Evolutionary conservation across 2,113 vertebrate genomes (phyloP).

Genomic region (Hyaena hyaena): DNA sequence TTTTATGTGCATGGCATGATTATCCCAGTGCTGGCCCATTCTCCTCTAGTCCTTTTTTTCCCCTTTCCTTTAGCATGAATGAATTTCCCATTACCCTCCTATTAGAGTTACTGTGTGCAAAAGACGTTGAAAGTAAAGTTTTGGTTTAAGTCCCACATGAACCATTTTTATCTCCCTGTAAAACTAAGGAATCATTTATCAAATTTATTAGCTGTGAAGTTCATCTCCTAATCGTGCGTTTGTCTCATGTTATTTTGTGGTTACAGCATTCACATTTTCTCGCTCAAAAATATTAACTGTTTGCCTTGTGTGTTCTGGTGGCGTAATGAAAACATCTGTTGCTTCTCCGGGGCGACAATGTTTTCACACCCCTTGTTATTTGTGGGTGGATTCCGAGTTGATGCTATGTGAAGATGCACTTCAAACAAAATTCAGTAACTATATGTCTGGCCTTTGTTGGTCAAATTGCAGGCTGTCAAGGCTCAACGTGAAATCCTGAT

Average conservation of each 20-base stretch:
- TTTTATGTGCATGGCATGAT: not conserved
- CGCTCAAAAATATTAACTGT: constrained; percentile 78
- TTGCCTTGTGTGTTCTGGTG: constrained; percentile 79
- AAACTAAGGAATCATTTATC: constrained; percentile 60
- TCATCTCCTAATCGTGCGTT: constrained; percentile 64
- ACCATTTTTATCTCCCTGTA: constrained; percentile 46
- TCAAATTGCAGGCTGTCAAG: constrained; percentile 65
- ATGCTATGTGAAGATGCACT: constrained; percentile 63
- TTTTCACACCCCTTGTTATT: constrained; percentile 80
- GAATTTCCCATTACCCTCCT: constrained; percentile 36
- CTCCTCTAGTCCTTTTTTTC: not conserved
- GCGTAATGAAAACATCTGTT: constrained; percentile 85
- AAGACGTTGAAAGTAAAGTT: constrained; percentile 59
- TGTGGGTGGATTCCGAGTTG: constrained; percentile 75
- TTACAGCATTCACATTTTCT: constrained; percentile 65
- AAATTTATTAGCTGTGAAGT: constrained; percentile 74
- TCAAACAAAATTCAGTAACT: constrained; percentile 78
- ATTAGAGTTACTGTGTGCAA: constrained; percentile 37
- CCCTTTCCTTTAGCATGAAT: not conserved
- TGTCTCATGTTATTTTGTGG: constrained; percentile 61
- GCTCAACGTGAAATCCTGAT: constrained; percentile 66
- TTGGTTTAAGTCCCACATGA: not conserved
- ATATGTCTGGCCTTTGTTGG: constrained; percentile 69
- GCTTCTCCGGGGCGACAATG: constrained; percentile 73
- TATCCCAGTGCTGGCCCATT: not conserved